Percentiles rank a stretch among this genome's conserved stretches.
Conservation (phyloP, 2,797 vertebrate species). For the Parauchenoglanis ngamensis region DNA sequence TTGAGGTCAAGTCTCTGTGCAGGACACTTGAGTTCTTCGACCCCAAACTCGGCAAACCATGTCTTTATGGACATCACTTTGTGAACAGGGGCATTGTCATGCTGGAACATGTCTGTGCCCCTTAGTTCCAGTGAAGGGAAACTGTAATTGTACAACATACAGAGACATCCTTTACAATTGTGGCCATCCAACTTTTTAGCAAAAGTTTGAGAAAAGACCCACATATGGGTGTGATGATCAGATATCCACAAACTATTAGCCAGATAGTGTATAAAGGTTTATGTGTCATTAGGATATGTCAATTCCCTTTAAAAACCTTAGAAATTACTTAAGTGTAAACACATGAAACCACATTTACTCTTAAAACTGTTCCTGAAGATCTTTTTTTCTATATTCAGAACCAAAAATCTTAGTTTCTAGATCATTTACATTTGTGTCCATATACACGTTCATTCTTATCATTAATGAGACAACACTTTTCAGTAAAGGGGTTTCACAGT, state of each 20-base stretch:
- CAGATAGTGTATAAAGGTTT: background rate
- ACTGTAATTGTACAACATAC: background rate
- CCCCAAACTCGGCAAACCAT: background rate
- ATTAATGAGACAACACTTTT: background rate
- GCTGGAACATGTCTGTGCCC: background rate
- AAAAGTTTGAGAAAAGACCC: background rate
- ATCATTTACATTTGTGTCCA: background rate
- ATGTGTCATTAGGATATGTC: background rate
- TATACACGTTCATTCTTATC: background rate
- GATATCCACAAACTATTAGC: background rate
- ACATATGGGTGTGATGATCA: background rate
- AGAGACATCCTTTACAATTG: background rate
- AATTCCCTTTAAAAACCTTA: background rate
- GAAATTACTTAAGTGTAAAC: background rate
- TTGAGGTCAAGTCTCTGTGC: background rate
- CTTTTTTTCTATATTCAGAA: background rate
- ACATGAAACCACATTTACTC: background rate
- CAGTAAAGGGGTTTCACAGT: background rate
- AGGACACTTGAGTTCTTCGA: background rate
- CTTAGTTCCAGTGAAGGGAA: background rate
- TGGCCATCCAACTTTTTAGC: background rate
- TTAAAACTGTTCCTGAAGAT: background rate
- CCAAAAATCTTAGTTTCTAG: background rate
- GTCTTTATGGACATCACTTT: background rate
- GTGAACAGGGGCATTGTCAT: background rate